Conservation (phyloP, 2,797 vertebrate species). For the Eutrigla gurnardus region DNA sequence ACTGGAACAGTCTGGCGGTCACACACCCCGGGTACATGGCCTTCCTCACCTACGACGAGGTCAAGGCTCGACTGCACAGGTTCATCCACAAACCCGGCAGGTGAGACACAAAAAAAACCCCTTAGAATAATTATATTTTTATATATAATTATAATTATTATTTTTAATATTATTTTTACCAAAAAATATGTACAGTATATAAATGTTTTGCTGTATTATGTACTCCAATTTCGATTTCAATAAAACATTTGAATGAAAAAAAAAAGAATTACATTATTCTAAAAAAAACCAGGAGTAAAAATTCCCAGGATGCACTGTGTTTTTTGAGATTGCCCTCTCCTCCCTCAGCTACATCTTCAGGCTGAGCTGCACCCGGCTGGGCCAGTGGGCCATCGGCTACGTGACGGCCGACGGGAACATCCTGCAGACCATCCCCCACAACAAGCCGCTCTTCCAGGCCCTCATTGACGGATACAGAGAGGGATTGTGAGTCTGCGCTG, state of each 20-base stretch:
- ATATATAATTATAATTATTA: no score
- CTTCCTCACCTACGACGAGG: constrained; percentile 97
- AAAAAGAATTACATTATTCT: no score
- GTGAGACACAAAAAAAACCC: constrained; percentile 78
- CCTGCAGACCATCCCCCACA: constrained; percentile 98
- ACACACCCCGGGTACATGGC: constrained; percentile 99
- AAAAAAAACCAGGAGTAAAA: no score
- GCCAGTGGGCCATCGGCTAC: constrained; percentile 99
- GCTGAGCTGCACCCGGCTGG: constrained; percentile 95
- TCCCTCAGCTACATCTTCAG: constrained; percentile 94
- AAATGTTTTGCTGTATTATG: no score
- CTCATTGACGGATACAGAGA: constrained; percentile 99
- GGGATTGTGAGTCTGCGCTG: constrained; percentile 93
- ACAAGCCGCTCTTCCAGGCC: constrained; percentile 99
- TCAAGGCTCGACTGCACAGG: constrained; percentile 96
- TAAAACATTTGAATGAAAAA: no score
- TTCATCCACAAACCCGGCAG: constrained; percentile 99
- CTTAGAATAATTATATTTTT: background rate
- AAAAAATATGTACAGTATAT: no score
- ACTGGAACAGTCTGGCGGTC: constrained; percentile 98
- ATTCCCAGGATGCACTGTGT: background rate
- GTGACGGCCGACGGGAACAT: constrained; percentile 99
- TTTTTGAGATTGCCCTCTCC: background rate
- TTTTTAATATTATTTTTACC: no score
- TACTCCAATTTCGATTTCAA: no score